Evolutionary conservation across 2,888 invertebrate genomes (phyloP).

Genomic region (Pedicia rivosa): DNA sequence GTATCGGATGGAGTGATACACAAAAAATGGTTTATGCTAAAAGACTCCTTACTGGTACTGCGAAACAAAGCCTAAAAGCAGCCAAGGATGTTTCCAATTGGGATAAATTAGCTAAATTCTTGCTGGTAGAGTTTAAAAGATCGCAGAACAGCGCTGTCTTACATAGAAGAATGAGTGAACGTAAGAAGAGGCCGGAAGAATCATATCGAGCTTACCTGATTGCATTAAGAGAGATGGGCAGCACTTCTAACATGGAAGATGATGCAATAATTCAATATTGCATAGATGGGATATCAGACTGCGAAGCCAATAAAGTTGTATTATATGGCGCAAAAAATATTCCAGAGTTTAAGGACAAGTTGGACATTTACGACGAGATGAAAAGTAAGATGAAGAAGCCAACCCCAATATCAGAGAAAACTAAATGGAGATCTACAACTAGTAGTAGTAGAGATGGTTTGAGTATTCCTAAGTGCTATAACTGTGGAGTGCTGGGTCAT

Average conservation of each 20-base stretch:
- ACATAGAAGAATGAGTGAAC: slow-evolving; percentile 2
- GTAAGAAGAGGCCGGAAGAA: slow-evolving; percentile 6
- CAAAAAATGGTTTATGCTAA: slow-evolving; percentile 7
- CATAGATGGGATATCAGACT: slow-evolving; percentile 17
- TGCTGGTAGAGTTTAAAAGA: slow-evolving; percentile 6
- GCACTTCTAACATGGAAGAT: slow-evolving; percentile 14
- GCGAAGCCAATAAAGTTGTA: slow-evolving; percentile 12
- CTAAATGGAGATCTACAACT: too few species aligned
- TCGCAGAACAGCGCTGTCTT: slow-evolving; percentile 6
- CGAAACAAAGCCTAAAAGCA: slow-evolving; percentile 6
- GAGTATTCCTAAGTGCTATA: too few species aligned
- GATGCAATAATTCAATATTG: slow-evolving; percentile 17
- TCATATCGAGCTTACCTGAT: slow-evolving; percentile 6
- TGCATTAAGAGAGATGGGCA: slow-evolving; percentile 14
- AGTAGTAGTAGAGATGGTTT: too few species aligned
- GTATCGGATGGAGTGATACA: slow-evolving; percentile 4
- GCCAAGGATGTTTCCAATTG: slow-evolving; percentile 6
- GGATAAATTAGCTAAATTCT: background rate
- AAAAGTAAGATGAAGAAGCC: background rate
- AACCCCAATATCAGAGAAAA: background rate
- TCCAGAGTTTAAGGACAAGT: slow-evolving; percentile 5
- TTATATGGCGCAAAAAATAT: slow-evolving; percentile 13
- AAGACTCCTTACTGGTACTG: slow-evolving; percentile 6
- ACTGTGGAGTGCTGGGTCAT: background rate
- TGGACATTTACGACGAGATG: slow-evolving; percentile 4